Evolutionary conservation across 1,140 invertebrate species (phyloP).

Genomic region (Dolichoris vasculosae): DNA sequence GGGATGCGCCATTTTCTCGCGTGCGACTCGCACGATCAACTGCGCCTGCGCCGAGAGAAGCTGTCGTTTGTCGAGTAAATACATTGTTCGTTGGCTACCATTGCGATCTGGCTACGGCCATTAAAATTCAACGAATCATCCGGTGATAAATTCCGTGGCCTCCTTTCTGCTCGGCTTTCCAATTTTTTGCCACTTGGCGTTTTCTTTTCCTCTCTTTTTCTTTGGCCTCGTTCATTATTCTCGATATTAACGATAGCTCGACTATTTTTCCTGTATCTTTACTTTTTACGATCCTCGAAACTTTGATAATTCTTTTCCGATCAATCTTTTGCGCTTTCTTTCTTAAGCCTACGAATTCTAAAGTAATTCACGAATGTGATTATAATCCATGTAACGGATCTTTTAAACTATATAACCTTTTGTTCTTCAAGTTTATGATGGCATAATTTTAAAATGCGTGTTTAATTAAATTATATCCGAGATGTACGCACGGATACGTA

Average conservation of each 20-base stretch:
- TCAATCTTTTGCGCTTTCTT: background rate
- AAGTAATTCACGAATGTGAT: background rate
- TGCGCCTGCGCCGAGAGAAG: background rate
- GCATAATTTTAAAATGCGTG: background rate
- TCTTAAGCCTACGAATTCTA: background rate
- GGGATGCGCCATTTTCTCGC: background rate
- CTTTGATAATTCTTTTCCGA: background rate
- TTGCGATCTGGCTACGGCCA: background rate
- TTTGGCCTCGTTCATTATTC: background rate
- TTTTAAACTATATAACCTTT: too few relatives aligned
- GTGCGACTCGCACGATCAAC: background rate
- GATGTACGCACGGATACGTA: too few relatives aligned
- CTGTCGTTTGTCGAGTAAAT: background rate
- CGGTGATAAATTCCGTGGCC: constrained; percentile 38
- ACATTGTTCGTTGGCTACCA: constrained; percentile 27
- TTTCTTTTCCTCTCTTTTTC: background rate
- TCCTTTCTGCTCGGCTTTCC: constrained; percentile 4
- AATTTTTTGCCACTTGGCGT: background rate
- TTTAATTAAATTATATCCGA: background rate
- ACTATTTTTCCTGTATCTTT: background rate
- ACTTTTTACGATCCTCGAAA: background rate
- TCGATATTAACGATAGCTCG: background rate
- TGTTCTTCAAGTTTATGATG: too few relatives aligned
- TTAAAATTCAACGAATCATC: constrained; percentile 7
- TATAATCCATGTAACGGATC: background rate